Conservation (phyloP, 2,113 vertebrate species). For the human (Homo sapiens) region GRCh38 chr7:76401501-76402000, state of each 20-base stretch:
- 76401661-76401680: too few species aligned
- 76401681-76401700: too few species aligned
- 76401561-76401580: fast-evolving
- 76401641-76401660: too few species aligned
- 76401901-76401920: neutral
- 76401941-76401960: neutral
- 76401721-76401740: neutral
- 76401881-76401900: neutral
- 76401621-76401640: too few species aligned
- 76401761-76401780: neutral
- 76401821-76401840: neutral
- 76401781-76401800: neutral
- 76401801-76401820: neutral
- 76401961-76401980: neutral
- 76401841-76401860: neutral
- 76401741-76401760: neutral
- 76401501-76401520: too few species aligned
- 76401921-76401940: neutral
- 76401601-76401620: too few species aligned
- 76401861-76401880: neutral
- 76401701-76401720: too few species aligned
- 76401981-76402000: neutral
- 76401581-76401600: too few species aligned
- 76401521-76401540: too few species aligned
- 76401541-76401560: too few species aligned